Evolutionary conservation across 1,140 invertebrate species (phyloP).

Genomic region (Drosophila subobscura): DNA sequence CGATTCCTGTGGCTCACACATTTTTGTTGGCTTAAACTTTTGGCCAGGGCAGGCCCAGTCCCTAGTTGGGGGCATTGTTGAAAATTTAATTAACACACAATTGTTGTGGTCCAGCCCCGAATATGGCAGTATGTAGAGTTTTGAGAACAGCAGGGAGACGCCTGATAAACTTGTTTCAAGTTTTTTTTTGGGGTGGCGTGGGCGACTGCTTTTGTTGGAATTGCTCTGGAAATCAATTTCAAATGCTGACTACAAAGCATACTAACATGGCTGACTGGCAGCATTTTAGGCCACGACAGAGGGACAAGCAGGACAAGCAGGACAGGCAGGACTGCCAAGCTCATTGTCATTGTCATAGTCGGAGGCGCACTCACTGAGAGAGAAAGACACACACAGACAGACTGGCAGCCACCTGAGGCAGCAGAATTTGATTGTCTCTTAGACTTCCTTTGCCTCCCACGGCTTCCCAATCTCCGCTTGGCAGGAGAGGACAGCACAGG

Average conservation of each 20-base stretch:
- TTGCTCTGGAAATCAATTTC: slow-evolving; percentile 59
- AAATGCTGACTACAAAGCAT: slow-evolving; percentile 45
- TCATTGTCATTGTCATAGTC: slow-evolving; percentile 40
- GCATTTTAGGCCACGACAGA: slow-evolving; percentile 32
- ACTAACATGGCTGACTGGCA: slow-evolving; percentile 47
- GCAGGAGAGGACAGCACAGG: background rate
- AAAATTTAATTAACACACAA: slow-evolving; percentile 76
- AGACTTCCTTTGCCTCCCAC: slow-evolving; percentile 7
- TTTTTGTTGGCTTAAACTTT: slow-evolving; percentile 35
- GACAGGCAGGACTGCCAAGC: background rate
- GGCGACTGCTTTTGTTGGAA: slow-evolving; percentile 20
- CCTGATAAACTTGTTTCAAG: slow-evolving; percentile 60
- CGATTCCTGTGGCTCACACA: slow-evolving; percentile 21
- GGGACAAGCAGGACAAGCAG: slow-evolving; percentile 31
- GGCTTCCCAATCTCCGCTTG: background rate
- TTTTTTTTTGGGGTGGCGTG: slow-evolving; percentile 21
- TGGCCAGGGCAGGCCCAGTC: slow-evolving; percentile 14
- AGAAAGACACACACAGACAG: slow-evolving; percentile 5
- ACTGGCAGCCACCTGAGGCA: slow-evolving; percentile 33
- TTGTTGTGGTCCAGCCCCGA: slow-evolving; percentile 48
- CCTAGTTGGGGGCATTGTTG: slow-evolving; percentile 44
- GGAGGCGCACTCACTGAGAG: slow-evolving; percentile 2
- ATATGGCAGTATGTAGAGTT: slow-evolving; percentile 2
- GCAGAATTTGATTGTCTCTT: slow-evolving; percentile 53
- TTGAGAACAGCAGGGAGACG: background rate